These are phyloP conservation scores for Nymphalis c-album DNA, from an alignment of 2,888 invertebrate genomes.

Conservation along the genomic window DNA sequence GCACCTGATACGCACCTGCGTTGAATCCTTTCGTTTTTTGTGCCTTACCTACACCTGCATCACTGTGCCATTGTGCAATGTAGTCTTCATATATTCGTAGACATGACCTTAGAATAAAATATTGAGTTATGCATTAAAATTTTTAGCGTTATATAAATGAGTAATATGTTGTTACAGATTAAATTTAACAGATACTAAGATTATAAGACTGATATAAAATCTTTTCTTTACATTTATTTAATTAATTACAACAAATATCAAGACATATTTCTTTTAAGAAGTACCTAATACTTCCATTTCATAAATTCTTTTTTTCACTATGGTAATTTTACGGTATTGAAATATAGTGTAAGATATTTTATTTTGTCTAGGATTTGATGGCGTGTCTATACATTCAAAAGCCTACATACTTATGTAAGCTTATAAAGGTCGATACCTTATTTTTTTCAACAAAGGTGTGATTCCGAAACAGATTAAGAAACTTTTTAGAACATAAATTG, in stretches of 20 bases:
- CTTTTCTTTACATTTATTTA: no score
- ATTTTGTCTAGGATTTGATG: not conserved
- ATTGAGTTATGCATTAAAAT: no score
- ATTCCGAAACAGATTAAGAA: conserved; percentile 67
- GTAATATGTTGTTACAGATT: no score
- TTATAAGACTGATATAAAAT: no score
- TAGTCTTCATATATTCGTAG: conserved; percentile 44
- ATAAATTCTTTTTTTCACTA: no score
- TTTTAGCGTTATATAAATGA: no score
- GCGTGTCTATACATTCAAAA: conserved; percentile 19
- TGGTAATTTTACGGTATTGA: no score
- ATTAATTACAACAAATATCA: no score
- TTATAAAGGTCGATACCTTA: conserved; percentile 64
- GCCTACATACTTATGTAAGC: conserved; percentile 23
- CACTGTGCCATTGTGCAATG: conserved; percentile 67
- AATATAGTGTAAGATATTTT: no score
- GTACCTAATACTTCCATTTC: no score
- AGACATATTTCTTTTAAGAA: no score
- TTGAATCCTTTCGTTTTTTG: conserved; percentile 80
- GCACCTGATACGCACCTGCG: conserved; percentile 55
- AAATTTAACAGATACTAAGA: no score
- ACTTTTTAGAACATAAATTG: conserved; percentile 59
- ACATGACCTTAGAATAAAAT: conserved; percentile 28
- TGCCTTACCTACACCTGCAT: conserved; percentile 66
- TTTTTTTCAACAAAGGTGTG: conserved; percentile 79